Conservation (phyloP, 2,797 vertebrate genomes). For the Onychomys arenicola region DNA sequence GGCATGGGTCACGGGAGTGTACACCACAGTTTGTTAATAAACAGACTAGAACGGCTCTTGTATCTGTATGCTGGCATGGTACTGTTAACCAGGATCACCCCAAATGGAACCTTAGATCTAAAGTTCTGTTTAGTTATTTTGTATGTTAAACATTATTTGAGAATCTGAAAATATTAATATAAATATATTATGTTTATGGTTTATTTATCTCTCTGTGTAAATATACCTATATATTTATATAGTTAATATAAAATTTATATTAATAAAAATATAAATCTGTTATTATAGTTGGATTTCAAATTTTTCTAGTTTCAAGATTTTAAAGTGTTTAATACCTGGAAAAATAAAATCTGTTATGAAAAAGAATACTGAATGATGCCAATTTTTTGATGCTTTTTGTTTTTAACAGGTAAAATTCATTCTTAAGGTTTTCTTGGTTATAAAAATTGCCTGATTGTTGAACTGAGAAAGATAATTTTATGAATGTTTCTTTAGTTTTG, state of each 20-base stretch:
- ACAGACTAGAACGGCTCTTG: neutral
- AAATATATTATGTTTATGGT: neutral
- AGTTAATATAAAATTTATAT: neutral
- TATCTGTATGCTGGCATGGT: neutral
- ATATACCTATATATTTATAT: neutral
- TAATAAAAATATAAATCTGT: constrained; percentile 14
- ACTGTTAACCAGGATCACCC: neutral
- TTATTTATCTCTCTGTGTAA: neutral
- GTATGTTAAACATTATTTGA: constrained; percentile 39
- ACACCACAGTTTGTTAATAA: constrained; percentile 33
- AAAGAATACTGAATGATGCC: constrained; percentile 33
- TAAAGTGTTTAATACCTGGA: constrained; percentile 23
- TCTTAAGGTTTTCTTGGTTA: constrained; percentile 18
- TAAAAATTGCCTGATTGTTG: constrained; percentile 37
- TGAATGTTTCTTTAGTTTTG: neutral
- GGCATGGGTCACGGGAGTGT: neutral
- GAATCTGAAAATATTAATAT: constrained; percentile 32
- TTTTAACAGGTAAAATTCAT: neutral
- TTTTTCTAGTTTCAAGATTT: constrained; percentile 37
- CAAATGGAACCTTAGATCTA: constrained; percentile 43
- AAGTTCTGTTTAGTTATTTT: constrained; percentile 35
- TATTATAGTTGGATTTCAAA: constrained; percentile 26
- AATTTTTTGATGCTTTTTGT: constrained; percentile 49
- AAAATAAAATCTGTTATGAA: neutral
- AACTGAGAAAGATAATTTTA: constrained; percentile 13